phyloP scores from a whole-genome alignment of 2,113 vertebrate genomes.

The Poeciliopsis prolifica region DNA sequence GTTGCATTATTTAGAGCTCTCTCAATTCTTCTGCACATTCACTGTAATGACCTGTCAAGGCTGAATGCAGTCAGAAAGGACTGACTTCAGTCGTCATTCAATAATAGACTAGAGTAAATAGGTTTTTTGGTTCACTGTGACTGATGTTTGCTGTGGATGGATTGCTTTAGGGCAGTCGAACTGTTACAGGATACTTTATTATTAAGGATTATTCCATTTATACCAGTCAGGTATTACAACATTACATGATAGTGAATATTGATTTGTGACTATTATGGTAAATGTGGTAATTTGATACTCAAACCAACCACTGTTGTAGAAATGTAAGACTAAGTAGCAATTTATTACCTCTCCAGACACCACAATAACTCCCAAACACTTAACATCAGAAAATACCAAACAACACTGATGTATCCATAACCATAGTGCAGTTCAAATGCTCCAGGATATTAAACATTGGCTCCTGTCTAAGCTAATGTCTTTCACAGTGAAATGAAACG shows the following conservation, averaged over 20 bases:
- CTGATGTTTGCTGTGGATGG: slow-evolving; percentile 44
- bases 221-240: slow-evolving; percentile 11
- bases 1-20: slow-evolving; percentile 73
- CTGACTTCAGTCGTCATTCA: slow-evolving; percentile 58
- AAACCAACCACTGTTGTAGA: neutral
- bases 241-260: slow-evolving; percentile 2
- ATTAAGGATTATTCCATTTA: slow-evolving; percentile 5
- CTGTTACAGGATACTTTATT: slow-evolving; percentile 16
- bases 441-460: slow-evolving; percentile 16
- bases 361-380: neutral
- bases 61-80: slow-evolving; percentile 60
- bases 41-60: slow-evolving; percentile 72
- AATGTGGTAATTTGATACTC: slow-evolving; percentile 7
- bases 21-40: slow-evolving; percentile 63
- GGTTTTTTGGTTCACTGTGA: slow-evolving; percentile 49
- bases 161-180: slow-evolving; percentile 13
- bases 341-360: neutral
- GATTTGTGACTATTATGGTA: slow-evolving; percentile 10
- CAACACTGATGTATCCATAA: neutral
- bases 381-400: neutral
- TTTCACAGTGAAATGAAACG: neutral
- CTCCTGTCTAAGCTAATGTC: neutral
- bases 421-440: no score
- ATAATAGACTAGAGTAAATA: slow-evolving; percentile 50
- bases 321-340: neutral